Conservation (phyloP, 2,113 vertebrate genomes). For the Acanthisitta chloris region DNA sequence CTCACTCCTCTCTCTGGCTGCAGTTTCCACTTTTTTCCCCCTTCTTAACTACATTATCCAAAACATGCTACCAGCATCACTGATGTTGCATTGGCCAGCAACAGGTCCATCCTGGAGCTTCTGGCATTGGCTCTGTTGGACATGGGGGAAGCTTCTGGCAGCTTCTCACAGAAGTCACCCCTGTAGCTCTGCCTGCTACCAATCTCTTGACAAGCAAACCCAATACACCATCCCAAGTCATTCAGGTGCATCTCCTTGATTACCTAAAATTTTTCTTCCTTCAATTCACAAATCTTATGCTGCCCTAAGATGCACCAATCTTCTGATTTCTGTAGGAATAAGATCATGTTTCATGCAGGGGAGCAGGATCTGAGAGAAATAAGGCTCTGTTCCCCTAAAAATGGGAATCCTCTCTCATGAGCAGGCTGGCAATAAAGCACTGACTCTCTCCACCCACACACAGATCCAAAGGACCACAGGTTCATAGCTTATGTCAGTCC, state of each 20-base stretch:
- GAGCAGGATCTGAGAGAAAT: background rate
- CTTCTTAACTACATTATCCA: background rate
- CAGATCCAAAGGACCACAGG: background rate
- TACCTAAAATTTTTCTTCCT: background rate
- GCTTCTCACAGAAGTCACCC: background rate
- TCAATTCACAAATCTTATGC: background rate
- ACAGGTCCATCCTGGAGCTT: background rate
- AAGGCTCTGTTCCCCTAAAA: background rate
- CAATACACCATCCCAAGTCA: background rate
- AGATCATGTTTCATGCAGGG: background rate
- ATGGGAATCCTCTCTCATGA: background rate
- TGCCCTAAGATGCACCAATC: background rate
- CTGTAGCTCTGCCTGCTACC: background rate
- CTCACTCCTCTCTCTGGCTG: background rate
- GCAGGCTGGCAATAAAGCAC: background rate
- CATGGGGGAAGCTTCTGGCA: background rate
- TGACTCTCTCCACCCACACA: background rate
- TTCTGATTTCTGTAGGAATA: background rate
- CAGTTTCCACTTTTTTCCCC: too few relatives aligned
- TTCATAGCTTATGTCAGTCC: background rate
- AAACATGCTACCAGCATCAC: background rate
- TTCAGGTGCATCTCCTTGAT: background rate
- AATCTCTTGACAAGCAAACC: background rate
- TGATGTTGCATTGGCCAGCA: background rate
- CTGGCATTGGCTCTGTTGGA: background rate